Base-by-base conservation (phyloP, 2,113 vertebrate genomes). In the Fulmarus glacialis region DNA sequence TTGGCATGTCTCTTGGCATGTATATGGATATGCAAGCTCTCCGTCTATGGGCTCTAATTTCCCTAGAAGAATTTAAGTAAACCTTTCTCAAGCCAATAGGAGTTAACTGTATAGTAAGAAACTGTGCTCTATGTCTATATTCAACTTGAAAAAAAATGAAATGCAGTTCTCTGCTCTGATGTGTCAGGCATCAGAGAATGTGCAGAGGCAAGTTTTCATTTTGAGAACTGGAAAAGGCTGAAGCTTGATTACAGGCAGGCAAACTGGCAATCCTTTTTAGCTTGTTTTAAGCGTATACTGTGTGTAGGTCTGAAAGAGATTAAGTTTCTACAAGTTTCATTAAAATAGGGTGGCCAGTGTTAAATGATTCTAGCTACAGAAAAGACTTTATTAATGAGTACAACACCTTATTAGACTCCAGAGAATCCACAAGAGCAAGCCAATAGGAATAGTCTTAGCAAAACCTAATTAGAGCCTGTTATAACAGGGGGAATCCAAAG, bases 1-100 rank as follows among this genome's bases (percentile, higher is more conserved):
- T 96, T 97, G 95, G 96, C 93, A 80, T 91, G 94, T 90, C 77
- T 95, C 89, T 90, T 93, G 95, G 96, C 84, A 77, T 81, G 68
- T 47, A 16, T 48, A 58, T 43, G 91, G 84, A 22, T 82, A 80
- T 50, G 78, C 82, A 88, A 77, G 60, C 78, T 95, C 68, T 15
- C 50, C 55, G 89, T 71, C 93, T 89, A 7, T 55, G 74, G 93
- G 84, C 67, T 96, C 84, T 90, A 9, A 91, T 96, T 96, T 96
- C 95, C 81, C 82, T 58, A 80, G 62, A 94, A 97, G 87, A 95
- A 93, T 93, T 95, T 90, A 55, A 96, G 72, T 62, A 97, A 96
- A 93, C 85, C 59, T 85, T 93, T 73, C 85, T 78, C 32, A 78
- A 93, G 95, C 94, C 95, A 97, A 47, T 43, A 40, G 32, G 55